Evolutionary conservation across 37 sponge, comb jelly and placozoan genomes (phyloP), one percentile per base, ranked within the genome.

Genomic region (Halisarca cf. caerulea): DNA sequence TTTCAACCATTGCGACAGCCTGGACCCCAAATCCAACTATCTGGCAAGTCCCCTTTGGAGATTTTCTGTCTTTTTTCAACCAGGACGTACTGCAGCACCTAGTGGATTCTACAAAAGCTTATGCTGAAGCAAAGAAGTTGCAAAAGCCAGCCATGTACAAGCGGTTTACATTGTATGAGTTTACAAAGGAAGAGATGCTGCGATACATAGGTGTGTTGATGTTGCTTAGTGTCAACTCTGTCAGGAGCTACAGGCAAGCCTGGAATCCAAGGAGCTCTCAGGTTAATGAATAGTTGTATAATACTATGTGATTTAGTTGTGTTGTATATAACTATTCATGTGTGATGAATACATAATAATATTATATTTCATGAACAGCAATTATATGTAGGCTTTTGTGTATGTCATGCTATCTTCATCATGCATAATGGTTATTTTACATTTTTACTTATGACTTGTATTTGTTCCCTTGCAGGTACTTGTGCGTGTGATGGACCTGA

Each of bases 1-100:
- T 66, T 66, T 66, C 23, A 9, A 25, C 68, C 68, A 24, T 8
- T n/a, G 23, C 9, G 68, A 66, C 25, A 66, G 23, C 8, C 23
- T 25, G 68, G 68, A n/a, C 68, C 68, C 21, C 68, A 66, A n/a
- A 24, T 66, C 23, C 57, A n/a, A n/a, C n/a, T n/a, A n/a, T n/a
- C n/a, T n/a, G n/a, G n/a, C n/a, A n/a, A n/a, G n/a, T n/a, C n/a
- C n/a, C n/a, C n/a, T n/a, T n/a, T n/a, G n/a, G n/a, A n/a, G n/a
- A n/a, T n/a, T n/a, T n/a, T n/a, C n/a, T n/a, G n/a, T n/a, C n/a
- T n/a, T n/a, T n/a, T 36, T 28, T 74, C 17, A n/a, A 74, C 11
- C 15, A 41, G 9, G 17, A 37, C 41, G 44, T 74, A 11, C 8
- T 36, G 35, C 8, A 35, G n/a, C 44, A 18, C 37, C 17, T 74